Conservation (phyloP, 1,140 invertebrate species). For the Goniozus legneri region DNA sequence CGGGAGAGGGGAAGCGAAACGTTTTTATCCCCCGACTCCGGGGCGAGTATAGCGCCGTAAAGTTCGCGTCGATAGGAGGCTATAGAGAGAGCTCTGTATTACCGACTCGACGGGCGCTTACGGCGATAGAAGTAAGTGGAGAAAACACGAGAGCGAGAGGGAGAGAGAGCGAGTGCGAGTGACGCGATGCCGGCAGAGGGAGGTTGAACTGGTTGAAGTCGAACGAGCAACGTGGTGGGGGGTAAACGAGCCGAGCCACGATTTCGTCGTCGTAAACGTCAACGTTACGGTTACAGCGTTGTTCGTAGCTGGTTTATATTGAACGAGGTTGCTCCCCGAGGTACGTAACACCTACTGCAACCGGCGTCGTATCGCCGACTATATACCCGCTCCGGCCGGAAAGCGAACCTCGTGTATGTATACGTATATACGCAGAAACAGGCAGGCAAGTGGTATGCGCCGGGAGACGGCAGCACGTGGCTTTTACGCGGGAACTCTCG, state of each 20-base stretch:
- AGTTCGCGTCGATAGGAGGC: constrained; percentile 10
- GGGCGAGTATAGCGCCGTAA: background rate
- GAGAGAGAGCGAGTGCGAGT: constrained; percentile 6
- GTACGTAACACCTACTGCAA: constrained; percentile 52
- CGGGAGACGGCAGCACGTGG: constrained; percentile 37
- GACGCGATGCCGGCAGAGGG: constrained; percentile 1
- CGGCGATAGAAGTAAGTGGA: constrained; percentile 23
- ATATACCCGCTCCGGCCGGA: constrained; percentile 11
- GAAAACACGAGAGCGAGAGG: too few relatives aligned
- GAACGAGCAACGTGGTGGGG: constrained; percentile 21
- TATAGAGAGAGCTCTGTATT: constrained; percentile 22
- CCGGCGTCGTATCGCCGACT: constrained; percentile 31
- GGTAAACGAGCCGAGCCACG: constrained; percentile 53
- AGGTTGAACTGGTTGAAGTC: too few relatives aligned
- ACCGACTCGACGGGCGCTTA: constrained; percentile 16
- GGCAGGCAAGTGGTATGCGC: constrained; percentile 10
- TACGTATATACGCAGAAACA: constrained; percentile 23
- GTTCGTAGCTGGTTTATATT: constrained; percentile 55
- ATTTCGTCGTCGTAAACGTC: constrained; percentile 58
- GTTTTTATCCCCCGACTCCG: background rate
- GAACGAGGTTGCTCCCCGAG: constrained; percentile 55
- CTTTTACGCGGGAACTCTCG: constrained; percentile 46
- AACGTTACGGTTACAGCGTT: constrained; percentile 56
- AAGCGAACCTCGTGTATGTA: constrained; percentile 9
- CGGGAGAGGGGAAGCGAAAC: background rate